Percentiles rank a stretch among this genome's conserved stretches.
Evolutionary conservation across 2,888 invertebrate species (phyloP).

Genomic region (Alloscopus bannaensis): DNA sequence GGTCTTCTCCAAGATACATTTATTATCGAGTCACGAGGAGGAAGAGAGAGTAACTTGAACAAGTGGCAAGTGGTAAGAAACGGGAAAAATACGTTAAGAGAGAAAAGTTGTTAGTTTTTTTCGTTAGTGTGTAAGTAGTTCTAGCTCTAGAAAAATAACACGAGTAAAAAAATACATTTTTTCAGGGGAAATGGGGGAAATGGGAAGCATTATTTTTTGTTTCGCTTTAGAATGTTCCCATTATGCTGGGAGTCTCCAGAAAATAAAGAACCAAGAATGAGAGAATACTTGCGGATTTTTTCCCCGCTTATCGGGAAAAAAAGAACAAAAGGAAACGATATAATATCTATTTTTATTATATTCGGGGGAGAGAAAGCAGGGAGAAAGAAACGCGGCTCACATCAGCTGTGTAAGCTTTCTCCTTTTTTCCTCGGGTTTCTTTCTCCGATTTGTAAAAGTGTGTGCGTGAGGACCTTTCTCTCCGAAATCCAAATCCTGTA

Average conservation of each 20-base stretch:
- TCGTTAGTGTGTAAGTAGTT: slow-evolving; percentile 35
- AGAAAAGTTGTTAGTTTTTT: slow-evolving; percentile 48
- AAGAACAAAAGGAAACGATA: too few relatives aligned
- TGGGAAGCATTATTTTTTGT: slow-evolving; percentile 6
- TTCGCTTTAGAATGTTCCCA: background rate
- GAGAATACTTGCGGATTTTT: background rate
- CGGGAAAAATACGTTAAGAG: slow-evolving; percentile 4
- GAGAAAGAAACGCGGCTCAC: background rate
- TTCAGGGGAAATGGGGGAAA: slow-evolving; percentile 7
- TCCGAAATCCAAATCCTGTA: too few relatives aligned
- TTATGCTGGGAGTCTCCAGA: background rate
- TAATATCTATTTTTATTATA: background rate
- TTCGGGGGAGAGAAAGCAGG: background rate
- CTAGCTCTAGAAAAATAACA: too few relatives aligned
- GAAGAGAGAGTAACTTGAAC: slow-evolving; percentile 22
- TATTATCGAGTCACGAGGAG: slow-evolving; percentile 10
- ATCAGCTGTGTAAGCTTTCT: too few relatives aligned
- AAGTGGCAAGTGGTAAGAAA: slow-evolving; percentile 17
- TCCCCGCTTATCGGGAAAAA: background rate
- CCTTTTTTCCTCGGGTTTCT: background rate
- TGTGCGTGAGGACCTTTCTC: too few relatives aligned
- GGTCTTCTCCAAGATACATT: slow-evolving; percentile 31
- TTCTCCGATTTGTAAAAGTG: background rate
- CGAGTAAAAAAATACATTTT: slow-evolving; percentile 9
- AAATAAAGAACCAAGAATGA: slow-evolving; percentile 11